Conservation (phyloP, 2,113 vertebrate species). For the Platanista minor region DNA sequence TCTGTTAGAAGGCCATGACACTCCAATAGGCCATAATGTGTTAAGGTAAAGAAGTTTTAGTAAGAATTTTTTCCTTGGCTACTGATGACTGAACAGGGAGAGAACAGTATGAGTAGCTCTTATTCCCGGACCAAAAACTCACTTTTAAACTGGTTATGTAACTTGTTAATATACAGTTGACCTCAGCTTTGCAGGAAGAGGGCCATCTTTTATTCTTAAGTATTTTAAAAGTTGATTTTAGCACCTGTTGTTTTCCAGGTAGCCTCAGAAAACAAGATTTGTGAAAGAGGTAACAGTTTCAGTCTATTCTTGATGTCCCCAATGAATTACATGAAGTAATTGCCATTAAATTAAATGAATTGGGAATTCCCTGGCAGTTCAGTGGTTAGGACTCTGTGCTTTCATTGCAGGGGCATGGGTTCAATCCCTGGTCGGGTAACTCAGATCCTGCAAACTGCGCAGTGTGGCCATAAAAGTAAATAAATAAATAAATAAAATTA, state of each 20-base stretch:
- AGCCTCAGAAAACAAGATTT: not conserved
- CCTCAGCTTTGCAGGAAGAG: not conserved
- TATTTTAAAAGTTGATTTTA: constrained; percentile 38
- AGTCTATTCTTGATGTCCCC: not conserved
- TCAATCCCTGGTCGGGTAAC: not conserved
- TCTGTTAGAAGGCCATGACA: not conserved
- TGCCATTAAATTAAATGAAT: not conserved
- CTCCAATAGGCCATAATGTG: not conserved
- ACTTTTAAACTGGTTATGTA: not conserved
- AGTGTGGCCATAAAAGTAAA: not conserved
- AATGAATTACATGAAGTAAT: not conserved
- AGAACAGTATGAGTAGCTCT: not conserved
- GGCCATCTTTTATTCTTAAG: not conserved
- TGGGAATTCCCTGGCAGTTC: not conserved
- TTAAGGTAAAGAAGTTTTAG: not conserved
- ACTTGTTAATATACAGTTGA: not conserved
- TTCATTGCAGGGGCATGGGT: not conserved
- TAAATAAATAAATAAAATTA: not conserved
- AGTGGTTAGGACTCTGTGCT: not conserved
- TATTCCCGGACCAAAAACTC: not conserved
- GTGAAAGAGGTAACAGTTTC: not conserved
- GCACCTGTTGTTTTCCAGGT: not conserved
- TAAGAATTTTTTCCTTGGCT: not conserved
- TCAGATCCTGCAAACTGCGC: not conserved
- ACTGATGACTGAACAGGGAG: not conserved